Percentiles rank a stretch among this genome's conserved stretches.
Evolutionary conservation across 35 echinoderm and acorn worm species (phyloP).

Genomic region (Apostichopus japonicus): DNA sequence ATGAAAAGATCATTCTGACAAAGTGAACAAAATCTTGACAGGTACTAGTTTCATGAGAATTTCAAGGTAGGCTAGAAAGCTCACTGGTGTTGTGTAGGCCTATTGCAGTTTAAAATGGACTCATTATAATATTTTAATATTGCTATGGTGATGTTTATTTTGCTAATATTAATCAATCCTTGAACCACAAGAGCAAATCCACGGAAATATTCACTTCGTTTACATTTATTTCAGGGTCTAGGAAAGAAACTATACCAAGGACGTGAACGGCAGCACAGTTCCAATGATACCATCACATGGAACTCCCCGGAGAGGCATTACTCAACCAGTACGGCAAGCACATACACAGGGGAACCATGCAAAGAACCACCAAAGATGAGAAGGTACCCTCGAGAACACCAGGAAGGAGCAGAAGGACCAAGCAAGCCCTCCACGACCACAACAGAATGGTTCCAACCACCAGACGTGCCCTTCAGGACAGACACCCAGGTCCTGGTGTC

Average conservation of each 20-base stretch:
- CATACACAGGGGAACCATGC: conserved; percentile 68
- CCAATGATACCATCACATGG: conserved; percentile 80
- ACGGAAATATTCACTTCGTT: background rate
- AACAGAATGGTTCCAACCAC: conserved; percentile 72
- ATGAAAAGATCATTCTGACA: too few relatives aligned
- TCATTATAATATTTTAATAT: too few relatives aligned
- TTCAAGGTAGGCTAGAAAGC: too few relatives aligned
- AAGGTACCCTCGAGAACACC: conserved; percentile 70
- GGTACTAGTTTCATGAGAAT: too few relatives aligned
- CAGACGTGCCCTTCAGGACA: conserved; percentile 83
- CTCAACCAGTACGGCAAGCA: conserved; percentile 57
- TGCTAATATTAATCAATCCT: too few relatives aligned
- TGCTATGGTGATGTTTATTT: too few relatives aligned
- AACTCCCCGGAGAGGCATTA: conserved; percentile 70
- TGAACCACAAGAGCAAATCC: too few relatives aligned
- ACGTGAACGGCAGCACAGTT: conserved; percentile 78
- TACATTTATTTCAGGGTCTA: conserved; percentile 64
- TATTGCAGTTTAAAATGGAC: too few relatives aligned
- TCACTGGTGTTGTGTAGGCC: too few relatives aligned
- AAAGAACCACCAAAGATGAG: conserved; percentile 79
- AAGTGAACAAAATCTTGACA: too few relatives aligned
- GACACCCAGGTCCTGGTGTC: conserved; percentile 89
- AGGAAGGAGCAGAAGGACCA: conserved; percentile 65
- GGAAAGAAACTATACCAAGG: conserved; percentile 72
- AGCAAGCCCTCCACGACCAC: conserved; percentile 78